Evolutionary conservation across 2,113 vertebrate genomes (phyloP), one percentile per base, ranked within the genome.

Genomic region (Rhipidura dahli): DNA sequence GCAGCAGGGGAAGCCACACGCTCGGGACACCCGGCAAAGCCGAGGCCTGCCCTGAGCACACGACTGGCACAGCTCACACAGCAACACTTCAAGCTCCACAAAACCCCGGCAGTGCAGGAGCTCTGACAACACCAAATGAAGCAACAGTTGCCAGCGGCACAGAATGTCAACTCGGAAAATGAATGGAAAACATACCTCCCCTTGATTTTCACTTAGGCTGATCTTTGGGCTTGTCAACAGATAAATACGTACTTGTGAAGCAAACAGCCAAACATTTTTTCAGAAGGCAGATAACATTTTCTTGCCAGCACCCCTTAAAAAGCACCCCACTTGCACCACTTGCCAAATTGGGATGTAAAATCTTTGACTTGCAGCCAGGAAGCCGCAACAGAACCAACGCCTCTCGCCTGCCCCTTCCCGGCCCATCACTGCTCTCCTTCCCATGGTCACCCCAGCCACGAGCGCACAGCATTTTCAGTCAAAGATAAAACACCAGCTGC

Each of bases 1-100:
- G 42, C 45, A 68, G 39, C 2, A 0, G 7, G 19, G 40, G 18
- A 63, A 68, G 47, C n/a, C 0, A 2, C 6, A 0, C 1, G 61
- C 16, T 2, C 8, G 1, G 59, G n/a, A 8, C 64, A 20, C 30
- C 31, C 2, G n/a, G n/a, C 1, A 1, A 54, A 28, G 49, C 33
- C 0, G 0, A 23, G 65, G 53, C 71, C 85, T 53, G 72, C 24
- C 81, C 66, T 1, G 37, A 54, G 86, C 65, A 10, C n/a, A 2
- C 3, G 0, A 3, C 60, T 4, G n/a, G 45, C 85, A 33, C 61
- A 18, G 40, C 56, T 70, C 81, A 21, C 60, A 54, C 3, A 0
- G 33, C 47, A 66, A 5, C 28, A 1, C 57, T 50, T 10, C 9
- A 1, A 70, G 61, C 82, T 37, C 13, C 49, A 33, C 4, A 28